Base-by-base conservation (phyloP, 2,113 vertebrate genomes). In the Cardinalis cardinalis region DNA sequence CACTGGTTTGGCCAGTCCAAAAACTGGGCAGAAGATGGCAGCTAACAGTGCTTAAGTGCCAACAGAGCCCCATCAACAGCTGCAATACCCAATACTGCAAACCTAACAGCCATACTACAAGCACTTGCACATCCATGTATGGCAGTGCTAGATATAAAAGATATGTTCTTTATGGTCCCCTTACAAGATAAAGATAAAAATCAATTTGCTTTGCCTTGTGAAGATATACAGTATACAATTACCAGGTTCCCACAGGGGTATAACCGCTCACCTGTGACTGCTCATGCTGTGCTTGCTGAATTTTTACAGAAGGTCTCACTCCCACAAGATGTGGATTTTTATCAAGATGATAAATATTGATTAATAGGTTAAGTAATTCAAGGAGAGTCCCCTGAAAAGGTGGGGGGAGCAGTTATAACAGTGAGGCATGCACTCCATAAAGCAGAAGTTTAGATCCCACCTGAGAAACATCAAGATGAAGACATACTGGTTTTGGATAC, bases 101-200 rank as follows among this genome's bases (percentile, higher is more conserved):
- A 38, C 24, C 9, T 19, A 65, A 31, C 29, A 58, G 17, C n/a
- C 38, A 44, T 38, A 38, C 5, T 20, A 9, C 51, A 40, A 64
- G 29, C 12, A 23, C 44, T 4, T 40, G 16, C 19, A 51, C 19
- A 17, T 16, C 20, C 40, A 31, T 0, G 0, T 12, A 38, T 31
- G 24, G 43, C 20, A 31, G 41, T 18, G 41, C 31, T 68, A n/a
- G 34, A 56, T 43, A 6, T 49, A 48, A 68, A 66, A 73, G 9
- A 18, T 18, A 10, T 20, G 8, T 32, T 48, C 18, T 40, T 64
- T 77, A 40, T 16, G 9, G 17, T 46, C 20, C 11, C 20, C 25
- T 34, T 9, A 40, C 28, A 64, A 38, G 36, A 29, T 25, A 13
- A 64, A 32, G 26, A 15, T 21, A n/a, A 43, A 43, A 70, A 70